These are phyloP conservation scores for Gopherus evgoodei DNA, from an alignment of 2,113 vertebrate species.

Conservation along the genomic window DNA sequence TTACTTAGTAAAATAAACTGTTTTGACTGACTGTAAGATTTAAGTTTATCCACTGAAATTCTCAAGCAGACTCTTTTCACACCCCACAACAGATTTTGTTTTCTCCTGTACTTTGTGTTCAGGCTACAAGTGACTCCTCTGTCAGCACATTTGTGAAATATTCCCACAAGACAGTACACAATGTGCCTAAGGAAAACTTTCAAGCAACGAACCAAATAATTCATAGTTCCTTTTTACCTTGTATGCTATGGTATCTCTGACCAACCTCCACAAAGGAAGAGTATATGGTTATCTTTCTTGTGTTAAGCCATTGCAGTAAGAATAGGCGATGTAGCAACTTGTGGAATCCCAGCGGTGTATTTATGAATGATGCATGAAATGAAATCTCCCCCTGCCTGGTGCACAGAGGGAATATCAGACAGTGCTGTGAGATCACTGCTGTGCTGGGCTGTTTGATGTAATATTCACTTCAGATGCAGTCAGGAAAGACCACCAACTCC, in stretches of 20 bases:
- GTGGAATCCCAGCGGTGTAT: conserved; percentile 43
- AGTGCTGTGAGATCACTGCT: background rate
- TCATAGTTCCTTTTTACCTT: background rate
- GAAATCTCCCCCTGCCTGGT: conserved; percentile 27
- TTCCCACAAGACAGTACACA: background rate
- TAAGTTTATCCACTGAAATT: background rate
- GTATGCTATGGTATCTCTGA: background rate
- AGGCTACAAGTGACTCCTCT: background rate
- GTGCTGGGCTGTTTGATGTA: conserved; percentile 12
- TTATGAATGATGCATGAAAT: conserved; percentile 72
- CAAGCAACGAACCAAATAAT: background rate
- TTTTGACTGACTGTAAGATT: background rate
- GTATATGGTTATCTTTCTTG: background rate
- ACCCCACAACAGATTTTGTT: background rate
- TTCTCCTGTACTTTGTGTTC: conserved; percentile 13
- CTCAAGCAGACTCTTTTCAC: background rate
- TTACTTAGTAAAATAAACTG: background rate
- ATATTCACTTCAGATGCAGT: conserved; percentile 8
- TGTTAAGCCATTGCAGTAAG: conserved; percentile 31
- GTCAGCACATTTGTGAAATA: background rate
- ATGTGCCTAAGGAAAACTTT: conserved; percentile 17
- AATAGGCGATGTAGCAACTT: conserved; percentile 21
- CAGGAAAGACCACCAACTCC: background rate
- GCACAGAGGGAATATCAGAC: conserved; percentile 51
- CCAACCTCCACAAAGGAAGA: conserved; percentile 14